Evolutionary conservation across 2,888 invertebrate genomes (phyloP), one percentile per base, ranked within the genome.

Genomic region (Philhelius pedissequus): DNA sequence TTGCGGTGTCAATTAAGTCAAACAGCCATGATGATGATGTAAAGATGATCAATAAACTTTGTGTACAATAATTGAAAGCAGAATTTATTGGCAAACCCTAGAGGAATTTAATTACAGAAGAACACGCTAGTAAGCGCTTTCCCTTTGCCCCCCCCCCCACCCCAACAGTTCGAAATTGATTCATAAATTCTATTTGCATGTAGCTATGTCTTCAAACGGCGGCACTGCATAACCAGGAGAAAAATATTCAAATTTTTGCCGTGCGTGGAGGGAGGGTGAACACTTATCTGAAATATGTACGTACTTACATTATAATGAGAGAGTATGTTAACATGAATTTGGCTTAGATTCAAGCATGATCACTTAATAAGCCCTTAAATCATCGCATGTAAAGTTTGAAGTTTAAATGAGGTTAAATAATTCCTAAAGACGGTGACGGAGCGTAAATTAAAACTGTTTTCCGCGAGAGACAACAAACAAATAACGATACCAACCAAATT

Each of bases 1-100:
- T 3, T 13, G n/a, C 9, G 54, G 22, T 64, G 64, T 56, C 78
- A 78, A 78, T 71, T 78, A 78, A 78, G 58, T 48, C 64, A 48
- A 78, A 78, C 66, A 58, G 38, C 38, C 22, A n/a, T n/a, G n/a
- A n/a, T n/a, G n/a, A n/a, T n/a, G n/a, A 66, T 71, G 71, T 50
- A 66, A 58, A 71, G 56, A 66, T 43, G 52, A 43, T 71, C 71
- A 77, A 77, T 62, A 62, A 40, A 38, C 38, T 60, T 4, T 60
- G 38, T 20, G 11, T 32, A 18, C 32, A n/a, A n/a, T 64, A 64
- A 64, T 78, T 78, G 56, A 77, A 64, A 56, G 40, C 32, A 32
- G 43, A 70, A 62, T 54, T 70, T 22, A 25, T 15, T 62, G 30
- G 48, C 64, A 52, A 30, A 30, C 35, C 25, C 27, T 27, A 35